Evolutionary conservation across 2,113 vertebrate genomes (phyloP), one percentile per base, ranked within the genome.

Genomic region (Tichodroma muraria): DNA sequence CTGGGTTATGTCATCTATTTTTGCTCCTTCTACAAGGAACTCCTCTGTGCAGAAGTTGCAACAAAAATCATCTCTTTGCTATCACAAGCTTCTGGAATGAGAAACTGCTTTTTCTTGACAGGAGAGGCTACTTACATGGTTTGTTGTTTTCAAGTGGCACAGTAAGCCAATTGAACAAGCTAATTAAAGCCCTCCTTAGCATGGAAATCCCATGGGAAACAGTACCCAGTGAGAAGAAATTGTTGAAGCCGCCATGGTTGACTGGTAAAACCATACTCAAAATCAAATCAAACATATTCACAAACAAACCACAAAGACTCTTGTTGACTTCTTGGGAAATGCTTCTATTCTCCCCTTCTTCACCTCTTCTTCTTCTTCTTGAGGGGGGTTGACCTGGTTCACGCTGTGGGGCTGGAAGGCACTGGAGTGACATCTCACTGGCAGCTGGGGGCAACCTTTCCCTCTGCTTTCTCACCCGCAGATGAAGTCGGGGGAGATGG

Each of bases 401-500:
- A 11, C 6, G 1, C 42, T 11, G 9, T 9, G 37, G 24, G 44
- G 15, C 13, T 50, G 40, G 33, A 25, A 54, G 47, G 19, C 31
- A 4, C 44, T 40, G 33, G 18, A 56, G 27, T 42, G 47, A 9
- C 15, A 8, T 16, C n/a, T 10, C 20, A 1, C 13, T 7, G 22
- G 20, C 37, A 60, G 33, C 40, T 2, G 4, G 45, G 28, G 21
- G 10, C 49, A 30, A 38, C 42, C 13, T 90, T 63, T 59, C 76
- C 86, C 57, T 88, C 22, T 88, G 63, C 47, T 80, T 11, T 94
- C 27, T 56, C 50, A 27, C 80, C 22, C 38, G 24, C 71, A 99
- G 99, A 94, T 99, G 86, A 98, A 97, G 96, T 98, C 98, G 1
- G 99, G 99, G 68, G 99, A 99, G 96, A 98, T 99, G 23, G 99